These are phyloP conservation scores for Silurus lanzhouensis DNA, from an alignment of 2,797 vertebrate genomes.

Conservation along the genomic window DNA sequence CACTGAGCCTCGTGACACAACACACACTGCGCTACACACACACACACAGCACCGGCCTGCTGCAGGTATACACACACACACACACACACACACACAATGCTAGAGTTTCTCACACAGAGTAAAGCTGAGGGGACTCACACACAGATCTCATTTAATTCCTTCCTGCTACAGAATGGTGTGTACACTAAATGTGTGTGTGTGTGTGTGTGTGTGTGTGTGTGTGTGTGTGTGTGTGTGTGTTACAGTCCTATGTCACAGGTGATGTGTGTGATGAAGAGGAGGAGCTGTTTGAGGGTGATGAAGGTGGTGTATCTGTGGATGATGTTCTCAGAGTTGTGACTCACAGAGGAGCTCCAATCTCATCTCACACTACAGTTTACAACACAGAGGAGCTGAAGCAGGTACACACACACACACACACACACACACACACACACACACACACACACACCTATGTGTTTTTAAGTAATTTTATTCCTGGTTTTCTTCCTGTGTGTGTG, in stretches of 20 bases:
- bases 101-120: conserved; percentile 63
- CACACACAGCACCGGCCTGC: conserved; percentile 46
- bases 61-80: conserved; percentile 63
- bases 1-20: conserved; percentile 59
- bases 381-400: conserved; percentile 15
- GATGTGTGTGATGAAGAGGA: conserved; percentile 46
- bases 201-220: conserved; percentile 19
- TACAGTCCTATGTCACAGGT: conserved; percentile 66
- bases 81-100: conserved; percentile 34
- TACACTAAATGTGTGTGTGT: neutral
- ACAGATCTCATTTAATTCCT: neutral
- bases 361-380: neutral
- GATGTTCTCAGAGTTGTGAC: conserved; percentile 78
- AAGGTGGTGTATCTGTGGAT: conserved; percentile 74
- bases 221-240: conserved; percentile 11
- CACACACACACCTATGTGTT: neutral
- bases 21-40: conserved; percentile 35
- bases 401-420: conserved; percentile 7
- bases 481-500: too few species aligned
- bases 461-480: too few species aligned
- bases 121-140: neutral
- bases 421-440: neutral
- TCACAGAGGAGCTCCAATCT: conserved; percentile 53
- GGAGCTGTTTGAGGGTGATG: conserved; percentile 38
- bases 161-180: neutral